A percentile compares a stretch with the other conserved stretches of the same genome.
Conservation (phyloP, 2,797 vertebrate genomes). For the Falco cherrug region DNA sequence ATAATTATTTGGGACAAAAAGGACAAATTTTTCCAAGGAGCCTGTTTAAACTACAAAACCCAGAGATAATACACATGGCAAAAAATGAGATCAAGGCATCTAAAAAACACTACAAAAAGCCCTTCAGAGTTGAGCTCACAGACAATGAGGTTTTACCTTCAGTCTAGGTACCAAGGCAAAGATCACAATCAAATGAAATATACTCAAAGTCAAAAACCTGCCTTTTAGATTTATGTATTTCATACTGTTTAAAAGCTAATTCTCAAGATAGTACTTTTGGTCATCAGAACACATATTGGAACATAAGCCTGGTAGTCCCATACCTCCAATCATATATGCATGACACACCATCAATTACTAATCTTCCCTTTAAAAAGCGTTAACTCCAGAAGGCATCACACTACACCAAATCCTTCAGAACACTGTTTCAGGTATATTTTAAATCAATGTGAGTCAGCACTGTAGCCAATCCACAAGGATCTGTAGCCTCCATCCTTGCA, state of each 20-base stretch:
- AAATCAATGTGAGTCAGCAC: neutral
- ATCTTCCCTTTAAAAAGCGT: neutral
- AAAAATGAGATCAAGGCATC: neutral
- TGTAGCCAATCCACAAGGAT: neutral
- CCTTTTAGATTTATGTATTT: neutral
- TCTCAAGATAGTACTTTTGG: neutral
- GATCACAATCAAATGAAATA: neutral
- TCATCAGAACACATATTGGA: neutral
- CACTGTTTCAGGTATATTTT: neutral
- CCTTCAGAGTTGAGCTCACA: neutral
- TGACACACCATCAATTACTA: neutral
- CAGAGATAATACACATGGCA: neutral
- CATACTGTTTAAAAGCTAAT: neutral
- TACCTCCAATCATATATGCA: neutral
- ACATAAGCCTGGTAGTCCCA: neutral
- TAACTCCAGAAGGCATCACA: neutral
- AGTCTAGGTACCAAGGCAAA: neutral
- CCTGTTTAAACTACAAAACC: neutral
- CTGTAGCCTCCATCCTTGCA: neutral
- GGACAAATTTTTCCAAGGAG: neutral
- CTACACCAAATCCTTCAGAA: neutral
- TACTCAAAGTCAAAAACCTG: neutral
- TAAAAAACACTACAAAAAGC: neutral
- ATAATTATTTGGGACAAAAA: neutral
- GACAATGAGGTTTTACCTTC: neutral